phyloP scores from a whole-genome alignment of 2,888 invertebrate species.

The Drosophila lacicola region DNA sequence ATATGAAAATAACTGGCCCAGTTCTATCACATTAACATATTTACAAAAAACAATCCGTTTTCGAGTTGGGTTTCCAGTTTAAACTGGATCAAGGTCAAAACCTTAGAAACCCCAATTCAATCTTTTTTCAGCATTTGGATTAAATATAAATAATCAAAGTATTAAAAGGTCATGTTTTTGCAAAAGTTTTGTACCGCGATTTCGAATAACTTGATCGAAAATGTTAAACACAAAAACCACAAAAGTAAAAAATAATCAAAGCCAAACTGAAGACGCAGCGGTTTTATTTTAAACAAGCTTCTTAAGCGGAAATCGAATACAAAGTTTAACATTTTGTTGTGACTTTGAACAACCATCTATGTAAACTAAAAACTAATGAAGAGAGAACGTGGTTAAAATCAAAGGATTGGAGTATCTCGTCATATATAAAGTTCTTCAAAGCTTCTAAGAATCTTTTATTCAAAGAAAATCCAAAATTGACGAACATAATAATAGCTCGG shows the following conservation, averaged over 20 bases:
- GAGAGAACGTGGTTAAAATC: not conserved
- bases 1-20: no score
- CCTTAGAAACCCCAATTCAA: not conserved
- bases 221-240: not conserved
- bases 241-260: not conserved
- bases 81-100: not conserved
- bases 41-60: no score
- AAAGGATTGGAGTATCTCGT: no score
- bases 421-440: no score
- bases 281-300: not conserved
- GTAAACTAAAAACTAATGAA: not conserved
- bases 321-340: not conserved
- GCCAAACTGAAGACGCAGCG: not conserved
- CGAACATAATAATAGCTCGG: no score
- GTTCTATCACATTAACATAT: no score
- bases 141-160: not conserved
- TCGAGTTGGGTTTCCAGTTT: no score
- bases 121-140: not conserved
- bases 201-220: not conserved
- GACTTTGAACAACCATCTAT: conserved; percentile 4
- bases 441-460: no score
- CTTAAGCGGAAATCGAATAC: no score
- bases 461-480: no score
- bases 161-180: not conserved
- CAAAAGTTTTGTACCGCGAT: not conserved